phyloP scores from a whole-genome alignment of 2,113 vertebrate species.

The Butastur rufipennis region DNA sequence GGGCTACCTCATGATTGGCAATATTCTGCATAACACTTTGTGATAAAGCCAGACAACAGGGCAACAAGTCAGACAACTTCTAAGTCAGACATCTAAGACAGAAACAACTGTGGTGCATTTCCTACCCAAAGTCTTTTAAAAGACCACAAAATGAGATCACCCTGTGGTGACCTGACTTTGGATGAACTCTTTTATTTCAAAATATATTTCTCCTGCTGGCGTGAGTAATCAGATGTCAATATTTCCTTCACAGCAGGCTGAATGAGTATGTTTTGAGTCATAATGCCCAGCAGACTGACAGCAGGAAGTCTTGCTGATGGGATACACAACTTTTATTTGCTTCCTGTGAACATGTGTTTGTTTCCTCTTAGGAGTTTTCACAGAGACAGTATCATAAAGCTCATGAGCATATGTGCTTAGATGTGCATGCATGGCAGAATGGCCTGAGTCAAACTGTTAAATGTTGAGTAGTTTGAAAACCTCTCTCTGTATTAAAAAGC shows the following conservation, averaged over 20 bases:
- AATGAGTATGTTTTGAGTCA: neutral
- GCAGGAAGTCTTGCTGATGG: neutral
- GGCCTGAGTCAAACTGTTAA: neutral
- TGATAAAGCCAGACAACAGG: neutral
- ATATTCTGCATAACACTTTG: neutral
- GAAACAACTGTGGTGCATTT: neutral
- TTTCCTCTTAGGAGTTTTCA: neutral
- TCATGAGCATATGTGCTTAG: neutral
- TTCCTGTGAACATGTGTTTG: neutral
- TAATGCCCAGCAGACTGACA: neutral
- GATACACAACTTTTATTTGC: neutral
- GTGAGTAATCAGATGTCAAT: neutral
- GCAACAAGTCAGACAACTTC: neutral
- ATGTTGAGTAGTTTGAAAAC: neutral
- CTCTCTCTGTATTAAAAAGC: neutral
- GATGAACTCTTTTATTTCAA: neutral
- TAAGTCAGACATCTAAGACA: neutral
- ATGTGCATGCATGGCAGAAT: neutral
- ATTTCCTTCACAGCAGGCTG: neutral
- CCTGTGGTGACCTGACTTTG: neutral
- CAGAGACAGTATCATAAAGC: neutral
- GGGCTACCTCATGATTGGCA: neutral
- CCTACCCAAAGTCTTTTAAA: neutral
- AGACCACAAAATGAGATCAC: neutral
- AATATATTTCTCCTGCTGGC: neutral